Conservation (phyloP, 2,888 invertebrate species). For the Conomelus anceps region DNA sequence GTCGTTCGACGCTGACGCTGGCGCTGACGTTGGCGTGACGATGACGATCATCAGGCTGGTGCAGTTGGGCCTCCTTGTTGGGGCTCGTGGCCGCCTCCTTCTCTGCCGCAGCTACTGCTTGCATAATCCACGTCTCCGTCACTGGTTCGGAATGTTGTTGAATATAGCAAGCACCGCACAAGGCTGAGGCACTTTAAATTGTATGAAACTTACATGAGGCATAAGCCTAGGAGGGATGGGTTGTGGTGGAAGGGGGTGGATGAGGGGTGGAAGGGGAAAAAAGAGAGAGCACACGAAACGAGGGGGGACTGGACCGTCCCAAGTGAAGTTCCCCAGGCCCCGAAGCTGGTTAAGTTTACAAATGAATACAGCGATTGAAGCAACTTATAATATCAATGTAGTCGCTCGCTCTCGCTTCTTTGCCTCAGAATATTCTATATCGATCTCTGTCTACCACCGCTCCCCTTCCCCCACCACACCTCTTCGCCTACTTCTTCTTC, state of each 20-base stretch:
- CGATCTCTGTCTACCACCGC: conserved; percentile 38
- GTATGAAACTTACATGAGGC: conserved; percentile 54
- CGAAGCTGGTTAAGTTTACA: conserved; percentile 54
- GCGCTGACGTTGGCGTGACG: background rate
- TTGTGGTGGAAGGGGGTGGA: conserved; percentile 33
- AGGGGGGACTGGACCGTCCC: background rate
- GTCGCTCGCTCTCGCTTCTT: conserved; percentile 41
- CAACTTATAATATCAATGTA: conserved; percentile 65
- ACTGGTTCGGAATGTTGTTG: conserved; percentile 33
- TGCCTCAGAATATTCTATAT: conserved; percentile 29
- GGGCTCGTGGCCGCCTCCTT: conserved; percentile 28
- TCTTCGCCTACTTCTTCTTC: too few relatives aligned
- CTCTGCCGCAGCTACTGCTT: conserved; percentile 30
- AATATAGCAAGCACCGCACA: conserved; percentile 34
- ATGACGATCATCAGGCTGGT: conserved; percentile 24
- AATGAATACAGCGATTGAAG: conserved; percentile 65
- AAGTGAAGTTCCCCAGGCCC: conserved; percentile 17
- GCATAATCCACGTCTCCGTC: conserved; percentile 31
- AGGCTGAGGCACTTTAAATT: conserved; percentile 47
- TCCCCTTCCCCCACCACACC: conserved; percentile 42
- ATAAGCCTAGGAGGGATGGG: conserved; percentile 39
- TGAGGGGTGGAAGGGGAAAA: conserved; percentile 40
- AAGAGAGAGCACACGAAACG: conserved; percentile 26
- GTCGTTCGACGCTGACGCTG: too few relatives aligned
- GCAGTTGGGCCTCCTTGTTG: conserved; percentile 29